Conservation (phyloP, 2,797 vertebrate species). For the Gallinago nigripennis region DNA sequence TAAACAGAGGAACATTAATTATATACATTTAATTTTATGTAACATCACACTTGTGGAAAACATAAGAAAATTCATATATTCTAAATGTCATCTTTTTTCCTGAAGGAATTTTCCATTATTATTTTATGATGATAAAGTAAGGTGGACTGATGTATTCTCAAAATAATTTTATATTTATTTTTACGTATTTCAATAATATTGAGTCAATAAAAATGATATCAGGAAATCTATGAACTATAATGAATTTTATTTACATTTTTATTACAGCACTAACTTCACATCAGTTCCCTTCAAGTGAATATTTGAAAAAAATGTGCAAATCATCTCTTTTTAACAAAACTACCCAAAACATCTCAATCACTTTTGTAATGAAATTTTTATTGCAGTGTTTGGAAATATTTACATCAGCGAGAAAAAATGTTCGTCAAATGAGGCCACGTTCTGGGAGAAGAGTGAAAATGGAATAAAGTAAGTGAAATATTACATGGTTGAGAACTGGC, state of each 20-base stretch:
- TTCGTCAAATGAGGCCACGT: not conserved
- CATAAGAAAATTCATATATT: not conserved
- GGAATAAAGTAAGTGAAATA: not conserved
- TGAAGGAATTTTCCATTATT: slow-evolving; percentile 36
- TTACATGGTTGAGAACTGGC: not conserved
- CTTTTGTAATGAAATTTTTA: slow-evolving; percentile 48
- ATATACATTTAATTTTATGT: slow-evolving; percentile 55
- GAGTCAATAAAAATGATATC: slow-evolving; percentile 44
- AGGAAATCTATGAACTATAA: slow-evolving; percentile 50
- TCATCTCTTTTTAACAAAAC: slow-evolving; percentile 45
- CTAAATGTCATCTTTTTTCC: not conserved
- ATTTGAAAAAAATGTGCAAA: not conserved
- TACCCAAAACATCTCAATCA: slow-evolving; percentile 34
- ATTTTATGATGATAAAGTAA: slow-evolving; percentile 48
- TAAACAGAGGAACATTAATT: slow-evolving; percentile 56
- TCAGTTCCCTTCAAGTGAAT: slow-evolving; percentile 42
- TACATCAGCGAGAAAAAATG: not conserved
- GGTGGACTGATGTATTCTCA: not conserved
- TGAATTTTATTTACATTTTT: slow-evolving; percentile 71
- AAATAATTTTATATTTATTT: slow-evolving; percentile 55
- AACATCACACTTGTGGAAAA: slow-evolving; percentile 24
- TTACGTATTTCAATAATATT: not conserved
- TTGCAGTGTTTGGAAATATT: not conserved
- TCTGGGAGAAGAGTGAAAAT: not conserved
- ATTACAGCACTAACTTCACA: slow-evolving; percentile 49